Evolutionary conservation across 2,113 vertebrate species (phyloP).

Genomic region (Anoplopoma fimbria): DNA sequence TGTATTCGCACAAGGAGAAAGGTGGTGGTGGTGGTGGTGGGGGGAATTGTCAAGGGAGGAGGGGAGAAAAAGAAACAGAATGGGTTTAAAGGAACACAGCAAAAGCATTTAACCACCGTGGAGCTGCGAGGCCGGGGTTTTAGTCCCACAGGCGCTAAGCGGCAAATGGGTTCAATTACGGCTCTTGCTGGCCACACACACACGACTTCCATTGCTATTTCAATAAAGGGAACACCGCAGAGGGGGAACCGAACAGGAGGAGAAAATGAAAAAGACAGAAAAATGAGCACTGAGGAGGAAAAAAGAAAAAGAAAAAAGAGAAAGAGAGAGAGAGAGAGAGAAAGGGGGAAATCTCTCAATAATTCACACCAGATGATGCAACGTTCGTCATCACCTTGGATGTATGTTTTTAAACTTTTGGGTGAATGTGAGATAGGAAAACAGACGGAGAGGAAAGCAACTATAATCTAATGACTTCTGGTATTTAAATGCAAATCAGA

Average conservation of each 20-base stretch:
- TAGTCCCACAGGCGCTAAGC: slow-evolving; percentile 84
- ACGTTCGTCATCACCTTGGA: slow-evolving; percentile 68
- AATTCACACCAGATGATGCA: slow-evolving; percentile 83
- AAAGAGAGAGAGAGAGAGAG: background rate
- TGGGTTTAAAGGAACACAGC: slow-evolving; percentile 76
- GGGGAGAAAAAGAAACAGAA: slow-evolving; percentile 65
- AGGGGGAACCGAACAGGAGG: slow-evolving; percentile 70
- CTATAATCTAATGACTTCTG: slow-evolving; percentile 31
- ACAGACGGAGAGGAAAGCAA: slow-evolving; percentile 14
- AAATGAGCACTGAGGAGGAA: slow-evolving; percentile 57
- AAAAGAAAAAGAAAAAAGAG: background rate
- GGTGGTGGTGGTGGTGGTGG: background rate
- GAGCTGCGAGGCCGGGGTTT: slow-evolving; percentile 77
- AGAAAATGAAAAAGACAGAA: slow-evolving; percentile 72
- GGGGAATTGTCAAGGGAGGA: slow-evolving; percentile 29
- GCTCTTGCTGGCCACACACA: slow-evolving; percentile 77
- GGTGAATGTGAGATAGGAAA: slow-evolving; percentile 45
- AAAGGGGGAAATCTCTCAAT: slow-evolving; percentile 64
- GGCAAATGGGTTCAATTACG: slow-evolving; percentile 88
- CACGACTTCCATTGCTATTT: slow-evolving; percentile 77
- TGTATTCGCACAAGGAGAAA: slow-evolving; percentile 54
- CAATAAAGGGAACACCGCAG: slow-evolving; percentile 74
- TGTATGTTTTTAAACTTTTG: slow-evolving; percentile 61
- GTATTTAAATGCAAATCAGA: slow-evolving; percentile 40
- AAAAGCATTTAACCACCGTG: slow-evolving; percentile 77